Evolutionary conservation across 1,140 invertebrate genomes (phyloP), one percentile per base, ranked within the genome.

Genomic region (Drosophila prosaltans): DNA sequence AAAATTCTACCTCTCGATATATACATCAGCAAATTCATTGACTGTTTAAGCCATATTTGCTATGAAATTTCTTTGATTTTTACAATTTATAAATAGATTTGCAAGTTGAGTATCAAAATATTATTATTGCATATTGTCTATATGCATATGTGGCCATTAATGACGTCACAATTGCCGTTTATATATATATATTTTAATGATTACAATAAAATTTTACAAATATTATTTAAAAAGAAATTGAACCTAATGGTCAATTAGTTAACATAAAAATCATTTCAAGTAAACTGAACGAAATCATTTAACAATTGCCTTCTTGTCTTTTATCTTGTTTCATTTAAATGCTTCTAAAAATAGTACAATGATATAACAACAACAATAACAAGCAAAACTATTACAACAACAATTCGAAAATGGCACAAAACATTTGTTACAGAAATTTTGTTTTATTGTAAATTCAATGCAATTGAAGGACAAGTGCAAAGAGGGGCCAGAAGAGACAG

Each of bases 281-380:
- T 26, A 16, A 16, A 16, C 16, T 16, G 16, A 51, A 51, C 45
- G 21, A 26, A 21, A 51, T 26, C 45, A 51, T 51, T 26, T 1
- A 51, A 51, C 8, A 51, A 51, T 51, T 51, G 45, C 45, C 45
- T 1, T 4, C 6, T 51, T 9, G 45, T 51, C 45, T 51, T 51
- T 26, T 2, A 8, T 24, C 21, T 16, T n/a, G 24, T 51, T 51
- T 10, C 2, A 51, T 51, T 43, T 51, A 51, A 51, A 51, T 51
- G 21, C 10, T n/a, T 51, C 26, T 51, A 51, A 51, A 51, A 51
- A 51, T 51, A 51, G 45, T 7, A 51, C 45, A 51, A 51, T 51
- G 45, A 51, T 10, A 51, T 26, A 51, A 51, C 7, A 51, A 51
- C 21, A 51, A 51, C 21, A 48, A 48, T 5, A 45, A 16, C 16